phyloP scores from a whole-genome alignment of 2,888 invertebrate species.

The Pristionchus fissidentatus region DNA sequence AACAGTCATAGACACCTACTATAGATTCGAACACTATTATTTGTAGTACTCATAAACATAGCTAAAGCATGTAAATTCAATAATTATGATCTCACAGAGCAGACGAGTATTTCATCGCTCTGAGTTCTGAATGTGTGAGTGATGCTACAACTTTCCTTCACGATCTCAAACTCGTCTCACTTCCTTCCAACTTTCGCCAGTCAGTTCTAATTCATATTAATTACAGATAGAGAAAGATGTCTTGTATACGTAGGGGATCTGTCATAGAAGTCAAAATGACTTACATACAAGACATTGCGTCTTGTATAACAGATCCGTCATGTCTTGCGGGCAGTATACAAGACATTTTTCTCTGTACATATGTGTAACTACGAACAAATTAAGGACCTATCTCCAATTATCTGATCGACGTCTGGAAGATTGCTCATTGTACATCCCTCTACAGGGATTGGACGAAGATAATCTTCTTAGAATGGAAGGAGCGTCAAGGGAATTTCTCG shows the following conservation, averaged over 20 bases:
- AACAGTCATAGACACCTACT: neutral
- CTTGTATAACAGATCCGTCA: too few species aligned
- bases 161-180: neutral
- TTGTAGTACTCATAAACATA: neutral
- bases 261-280: too few species aligned
- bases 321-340: too few species aligned
- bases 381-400: neutral
- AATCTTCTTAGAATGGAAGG: neutral
- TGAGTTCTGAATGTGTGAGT: neutral
- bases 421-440: neutral
- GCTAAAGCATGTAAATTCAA: neutral
- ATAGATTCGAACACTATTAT: too few species aligned
- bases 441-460: neutral
- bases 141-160: neutral
- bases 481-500: neutral
- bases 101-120: neutral
- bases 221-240: neutral
- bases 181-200: neutral
- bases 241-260: neutral
- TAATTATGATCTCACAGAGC: neutral
- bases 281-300: too few species aligned
- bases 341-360: too few species aligned
- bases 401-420: neutral
- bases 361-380: neutral
- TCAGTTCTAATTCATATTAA: neutral